Evolutionary conservation across 2,797 vertebrate genomes (phyloP), one percentile per base, ranked within the genome.

Genomic region (Crenichthys baileyi): DNA sequence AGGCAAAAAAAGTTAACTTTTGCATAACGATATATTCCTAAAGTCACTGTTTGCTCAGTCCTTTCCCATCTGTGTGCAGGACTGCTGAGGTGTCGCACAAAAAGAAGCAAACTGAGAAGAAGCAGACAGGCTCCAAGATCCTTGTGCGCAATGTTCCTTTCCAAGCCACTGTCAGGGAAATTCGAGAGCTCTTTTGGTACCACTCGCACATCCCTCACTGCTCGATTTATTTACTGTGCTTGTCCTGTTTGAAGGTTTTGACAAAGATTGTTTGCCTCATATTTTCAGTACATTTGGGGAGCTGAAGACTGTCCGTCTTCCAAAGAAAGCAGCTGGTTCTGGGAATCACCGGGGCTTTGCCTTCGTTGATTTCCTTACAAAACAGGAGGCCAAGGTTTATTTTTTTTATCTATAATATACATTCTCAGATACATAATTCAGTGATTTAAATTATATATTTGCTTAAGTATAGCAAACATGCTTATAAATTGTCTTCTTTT

Each of bases 331-430:
- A 82, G 93, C 96, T 0, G 98, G 98, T 74, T 94, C 96, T 0
- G 97, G 97, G 24, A 82, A 92, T 0, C 98, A 99, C 86, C 91
- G 98, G 41, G 98, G 98, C 50, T 99, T 99, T 70, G 97, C 97
- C 26, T 99, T 99, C 5, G 94, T 99, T 87, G 98, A 99, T 94
- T 99, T 99, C 81, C 79, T 99, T 87, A 99, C 98, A 48, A 99
- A 98, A 91, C 98, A 98, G 88, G 98, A 99, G 3, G 98, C 98
- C 1, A 99, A 99, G 97, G 98, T 99, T 88, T 94, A 96, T 84
- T 26, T 24, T 22, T 31, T 15, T 53, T 5, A n/a, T 44, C 67
- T 70, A 26, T 20, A 9, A 20, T 48, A 0, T 31, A 16, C 70
- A 18, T 5, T 41, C 51, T 60, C 12, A 53, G 7, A 60, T 44